These are phyloP conservation scores for Agrochola macilenta DNA, from an alignment of 2,888 invertebrate species.

Conservation along the genomic window DNA sequence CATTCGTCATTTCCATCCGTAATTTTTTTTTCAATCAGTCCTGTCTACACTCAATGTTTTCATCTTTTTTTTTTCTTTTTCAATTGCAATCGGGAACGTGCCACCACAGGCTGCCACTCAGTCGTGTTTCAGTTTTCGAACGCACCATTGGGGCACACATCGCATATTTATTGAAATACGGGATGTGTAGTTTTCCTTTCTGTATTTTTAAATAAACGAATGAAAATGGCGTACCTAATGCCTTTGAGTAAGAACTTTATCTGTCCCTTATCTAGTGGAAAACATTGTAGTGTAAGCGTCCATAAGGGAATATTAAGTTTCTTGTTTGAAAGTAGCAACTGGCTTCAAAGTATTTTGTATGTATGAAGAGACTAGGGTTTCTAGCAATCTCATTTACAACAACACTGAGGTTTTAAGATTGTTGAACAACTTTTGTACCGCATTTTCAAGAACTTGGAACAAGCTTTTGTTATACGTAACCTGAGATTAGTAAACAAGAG, in stretches of 20 bases:
- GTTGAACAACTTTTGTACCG: conserved; percentile 37
- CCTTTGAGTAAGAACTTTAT: conserved; percentile 20
- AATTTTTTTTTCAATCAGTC: conserved; percentile 64
- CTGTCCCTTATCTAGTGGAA: conserved; percentile 12
- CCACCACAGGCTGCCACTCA: conserved; percentile 61
- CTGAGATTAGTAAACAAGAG: conserved; percentile 1
- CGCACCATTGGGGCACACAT: conserved; percentile 12
- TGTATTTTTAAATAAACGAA: conserved; percentile 27
- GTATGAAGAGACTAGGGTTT: conserved; percentile 32
- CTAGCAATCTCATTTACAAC: conserved; percentile 54
- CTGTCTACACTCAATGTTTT: conserved; percentile 59
- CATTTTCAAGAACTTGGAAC: conserved; percentile 34
- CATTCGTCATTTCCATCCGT: conserved; percentile 55
- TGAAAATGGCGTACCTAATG: conserved; percentile 9
- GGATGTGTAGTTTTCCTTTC: conserved; percentile 27
- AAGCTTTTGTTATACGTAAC: conserved; percentile 20
- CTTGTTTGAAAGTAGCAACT: conserved; percentile 35
- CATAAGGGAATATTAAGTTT: conserved; percentile 32
- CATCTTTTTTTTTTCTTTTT: conserved; percentile 57
- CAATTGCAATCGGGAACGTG: conserved; percentile 58
- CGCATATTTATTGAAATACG: conserved; percentile 24
- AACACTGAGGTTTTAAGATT: conserved; percentile 31
- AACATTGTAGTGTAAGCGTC: conserved; percentile 26
- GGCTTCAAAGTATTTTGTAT: conserved; percentile 30
- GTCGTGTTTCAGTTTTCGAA: conserved; percentile 60